Percentiles rank a stretch among this genome's conserved stretches.
Conservation (phyloP, 2,797 vertebrate genomes). For the Acipenser transmontanus region DNA sequence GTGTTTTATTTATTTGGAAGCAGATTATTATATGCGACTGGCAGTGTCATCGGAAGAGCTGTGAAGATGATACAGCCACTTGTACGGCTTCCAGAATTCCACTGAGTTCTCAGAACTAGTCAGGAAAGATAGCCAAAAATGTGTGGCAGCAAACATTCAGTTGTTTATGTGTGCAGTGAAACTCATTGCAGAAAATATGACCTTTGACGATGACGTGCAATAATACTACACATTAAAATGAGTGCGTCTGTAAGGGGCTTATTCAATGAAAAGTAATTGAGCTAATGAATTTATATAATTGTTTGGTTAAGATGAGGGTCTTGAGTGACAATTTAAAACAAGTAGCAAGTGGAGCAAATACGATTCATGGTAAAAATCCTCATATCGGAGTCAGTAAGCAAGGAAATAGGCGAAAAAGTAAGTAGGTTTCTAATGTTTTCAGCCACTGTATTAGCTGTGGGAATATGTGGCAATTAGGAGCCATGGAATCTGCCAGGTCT, state of each 20-base stretch:
- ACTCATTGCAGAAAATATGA: too few species aligned
- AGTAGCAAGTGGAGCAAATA: background rate
- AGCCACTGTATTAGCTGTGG: background rate
- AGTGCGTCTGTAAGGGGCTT: too few species aligned
- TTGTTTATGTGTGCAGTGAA: too few species aligned
- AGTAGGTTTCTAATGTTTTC: background rate
- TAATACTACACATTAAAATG: too few species aligned
- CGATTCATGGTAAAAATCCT: background rate
- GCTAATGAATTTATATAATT: background rate
- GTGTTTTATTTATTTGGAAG: background rate
- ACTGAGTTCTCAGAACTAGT: background rate
- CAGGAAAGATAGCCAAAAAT: background rate
- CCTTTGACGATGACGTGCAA: too few species aligned
- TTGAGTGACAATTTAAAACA: background rate
- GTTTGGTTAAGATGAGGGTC: background rate
- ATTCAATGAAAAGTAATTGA: background rate
- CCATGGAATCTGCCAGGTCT: background rate
- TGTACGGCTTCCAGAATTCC: slow-evolving; percentile 1
- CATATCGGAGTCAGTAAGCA: background rate
- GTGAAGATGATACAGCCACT: slow-evolving; percentile 1
- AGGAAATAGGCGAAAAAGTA: background rate
- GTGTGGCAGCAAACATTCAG: background rate
- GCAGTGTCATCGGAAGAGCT: background rate
- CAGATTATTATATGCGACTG: background rate
- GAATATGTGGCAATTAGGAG: background rate